These are phyloP conservation scores for Austrofundulus limnaeus DNA, from an alignment of 2,113 vertebrate species.

Conservation along the genomic window DNA sequence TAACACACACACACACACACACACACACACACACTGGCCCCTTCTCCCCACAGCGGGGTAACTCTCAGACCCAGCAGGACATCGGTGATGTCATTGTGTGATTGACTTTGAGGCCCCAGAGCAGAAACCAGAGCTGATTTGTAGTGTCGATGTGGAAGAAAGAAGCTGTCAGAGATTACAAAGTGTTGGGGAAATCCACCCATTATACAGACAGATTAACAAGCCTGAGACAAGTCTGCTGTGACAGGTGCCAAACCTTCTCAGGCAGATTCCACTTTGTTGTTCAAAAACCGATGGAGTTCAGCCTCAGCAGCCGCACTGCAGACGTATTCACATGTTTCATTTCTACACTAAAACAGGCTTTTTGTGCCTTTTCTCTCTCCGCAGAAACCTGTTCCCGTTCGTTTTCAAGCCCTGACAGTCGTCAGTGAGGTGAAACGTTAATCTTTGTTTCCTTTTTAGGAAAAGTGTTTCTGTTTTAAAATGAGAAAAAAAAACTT, in stretches of 20 bases:
- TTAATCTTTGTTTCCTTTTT: no score
- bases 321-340: conserved; percentile 20
- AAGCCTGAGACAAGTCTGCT: conserved; percentile 19
- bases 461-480: no score
- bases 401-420: conserved; percentile 43
- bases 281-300: no score
- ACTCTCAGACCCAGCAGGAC: background rate
- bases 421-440: background rate
- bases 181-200: conserved; percentile 60
- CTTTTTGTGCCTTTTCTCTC: background rate
- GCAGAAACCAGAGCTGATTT: conserved; percentile 29
- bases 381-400: conserved; percentile 53
- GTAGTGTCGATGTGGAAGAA: conserved; percentile 3
- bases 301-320: no score
- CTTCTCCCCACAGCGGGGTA: background rate
- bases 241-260: conserved; percentile 33
- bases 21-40: background rate
- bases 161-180: conserved; percentile 39
- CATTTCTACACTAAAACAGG: background rate
- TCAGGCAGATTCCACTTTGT: conserved; percentile 13
- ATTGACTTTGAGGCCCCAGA: conserved; percentile 27
- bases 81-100: conserved; percentile 1
- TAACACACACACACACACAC: background rate
- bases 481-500: no score
- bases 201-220: conserved; percentile 33